A percentile compares a stretch with the other conserved stretches of the same genome.
Conservation (phyloP, 64 coral and sea anemone genomes). For the Anthopleura sola region DNA sequence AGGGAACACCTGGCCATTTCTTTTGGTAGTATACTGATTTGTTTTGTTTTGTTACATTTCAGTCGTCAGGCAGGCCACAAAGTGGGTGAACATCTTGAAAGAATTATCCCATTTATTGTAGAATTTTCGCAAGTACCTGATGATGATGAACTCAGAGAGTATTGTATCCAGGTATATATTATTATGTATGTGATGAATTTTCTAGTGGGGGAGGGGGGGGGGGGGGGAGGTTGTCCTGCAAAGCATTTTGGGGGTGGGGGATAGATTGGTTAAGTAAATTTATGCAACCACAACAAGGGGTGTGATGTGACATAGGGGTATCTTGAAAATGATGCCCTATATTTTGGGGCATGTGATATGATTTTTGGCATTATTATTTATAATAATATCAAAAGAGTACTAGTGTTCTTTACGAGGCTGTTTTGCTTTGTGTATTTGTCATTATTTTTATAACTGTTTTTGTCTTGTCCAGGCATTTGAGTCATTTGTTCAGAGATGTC, state of each 20-base stretch:
- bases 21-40: neutral
- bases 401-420: too few relatives aligned
- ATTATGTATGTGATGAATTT: too few relatives aligned
- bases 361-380: too few relatives aligned
- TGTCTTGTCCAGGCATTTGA: conserved; percentile 85
- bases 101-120: conserved; percentile 97
- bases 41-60: conserved; percentile 14
- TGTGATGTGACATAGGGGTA: too few relatives aligned
- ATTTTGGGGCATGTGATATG: too few relatives aligned
- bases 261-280: too few relatives aligned
- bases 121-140: conserved; percentile 84
- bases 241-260: neutral
- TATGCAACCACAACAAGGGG: too few relatives aligned
- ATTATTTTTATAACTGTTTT: neutral
- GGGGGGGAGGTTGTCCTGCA: neutral
- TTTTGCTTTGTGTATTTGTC: too few relatives aligned
- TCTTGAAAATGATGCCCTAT: too few relatives aligned
- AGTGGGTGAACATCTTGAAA: conserved; percentile 95
- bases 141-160: conserved; percentile 96
- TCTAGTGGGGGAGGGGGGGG: too few relatives aligned
- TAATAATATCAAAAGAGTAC: too few relatives aligned
- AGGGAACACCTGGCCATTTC: too few relatives aligned
- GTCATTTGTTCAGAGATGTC: conserved; percentile 95
- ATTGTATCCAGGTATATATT: conserved; percentile 95
- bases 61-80: conserved; percentile 98